Percentiles rank a stretch among this genome's conserved stretches.
Conservation (phyloP, 2,797 vertebrate species). For the Parauchenoglanis ngamensis region DNA sequence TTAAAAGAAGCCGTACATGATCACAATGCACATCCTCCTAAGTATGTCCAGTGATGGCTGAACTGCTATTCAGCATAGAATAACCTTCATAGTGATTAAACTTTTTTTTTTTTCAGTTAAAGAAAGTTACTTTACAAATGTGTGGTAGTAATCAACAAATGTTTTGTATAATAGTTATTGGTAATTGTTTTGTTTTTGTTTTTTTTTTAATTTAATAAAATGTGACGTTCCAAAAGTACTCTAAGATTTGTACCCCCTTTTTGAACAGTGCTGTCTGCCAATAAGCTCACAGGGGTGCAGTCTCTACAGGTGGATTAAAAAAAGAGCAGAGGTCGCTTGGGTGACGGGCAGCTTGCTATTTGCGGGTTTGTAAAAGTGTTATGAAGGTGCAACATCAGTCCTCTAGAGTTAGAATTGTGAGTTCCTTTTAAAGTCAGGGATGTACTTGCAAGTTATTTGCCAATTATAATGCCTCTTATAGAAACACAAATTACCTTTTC, state of each 20-base stretch:
- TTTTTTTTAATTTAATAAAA: constrained; percentile 70
- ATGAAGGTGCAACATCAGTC: not conserved
- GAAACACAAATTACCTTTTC: not conserved
- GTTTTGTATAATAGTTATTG: constrained; percentile 67
- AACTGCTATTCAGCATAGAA: constrained; percentile 13
- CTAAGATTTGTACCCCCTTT: too few species aligned
- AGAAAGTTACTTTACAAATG: constrained; percentile 31
- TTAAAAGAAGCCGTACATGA: not conserved
- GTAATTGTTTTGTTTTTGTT: constrained; percentile 56
- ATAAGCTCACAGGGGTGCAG: not conserved
- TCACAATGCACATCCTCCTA: not conserved
- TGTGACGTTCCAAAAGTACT: constrained; percentile 15
- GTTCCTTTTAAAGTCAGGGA: not conserved
- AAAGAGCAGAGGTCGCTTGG: not conserved
- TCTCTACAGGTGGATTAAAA: not conserved
- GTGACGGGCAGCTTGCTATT: not conserved
- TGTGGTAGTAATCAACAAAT: constrained; percentile 41
- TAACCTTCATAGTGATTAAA: not conserved
- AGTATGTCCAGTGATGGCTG: not conserved
- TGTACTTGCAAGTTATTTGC: not conserved
- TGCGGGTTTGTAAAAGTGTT: not conserved
- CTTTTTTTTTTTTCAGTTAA: not conserved
- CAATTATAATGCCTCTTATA: not conserved
- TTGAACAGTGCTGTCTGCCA: not conserved
- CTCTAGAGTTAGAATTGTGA: not conserved